Conservation (phyloP, 2,113 vertebrate species). For the Psittacula cyanocephala region DNA sequence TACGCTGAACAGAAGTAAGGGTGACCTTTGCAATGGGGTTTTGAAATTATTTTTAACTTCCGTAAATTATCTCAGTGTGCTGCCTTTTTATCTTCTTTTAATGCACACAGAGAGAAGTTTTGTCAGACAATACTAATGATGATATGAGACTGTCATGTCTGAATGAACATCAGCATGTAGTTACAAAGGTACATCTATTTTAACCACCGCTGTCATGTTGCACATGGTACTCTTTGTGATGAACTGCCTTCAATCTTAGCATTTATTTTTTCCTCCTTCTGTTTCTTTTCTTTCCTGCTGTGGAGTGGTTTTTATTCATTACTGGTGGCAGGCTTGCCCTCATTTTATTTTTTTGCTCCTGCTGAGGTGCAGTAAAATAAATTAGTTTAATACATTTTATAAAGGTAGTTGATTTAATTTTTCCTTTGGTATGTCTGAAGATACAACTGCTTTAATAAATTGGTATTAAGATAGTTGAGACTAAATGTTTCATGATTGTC, state of each 20-base stretch:
- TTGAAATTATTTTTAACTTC: neutral
- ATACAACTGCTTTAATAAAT: slow-evolving; percentile 61
- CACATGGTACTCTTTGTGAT: neutral
- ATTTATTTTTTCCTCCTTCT: neutral
- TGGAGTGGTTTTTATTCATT: slow-evolving; percentile 45
- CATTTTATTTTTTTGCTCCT: slow-evolving; percentile 57
- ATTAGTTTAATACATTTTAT: slow-evolving; percentile 69
- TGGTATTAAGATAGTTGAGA: slow-evolving; percentile 49
- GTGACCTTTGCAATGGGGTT: neutral
- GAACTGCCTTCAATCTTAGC: neutral
- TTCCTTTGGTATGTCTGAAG: slow-evolving; percentile 43
- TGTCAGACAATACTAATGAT: neutral
- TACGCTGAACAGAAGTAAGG: neutral
- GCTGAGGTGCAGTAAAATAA: slow-evolving; percentile 70
- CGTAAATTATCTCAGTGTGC: neutral
- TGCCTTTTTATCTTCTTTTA: neutral
- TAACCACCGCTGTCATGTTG: slow-evolving; percentile 18
- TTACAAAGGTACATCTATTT: slow-evolving; percentile 15
- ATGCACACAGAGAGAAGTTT: neutral
- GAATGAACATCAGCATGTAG: neutral
- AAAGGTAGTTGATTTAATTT: slow-evolving; percentile 67
- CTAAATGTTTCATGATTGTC: slow-evolving; percentile 45
- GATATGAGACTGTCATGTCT: neutral
- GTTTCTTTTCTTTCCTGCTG: slow-evolving; percentile 50
- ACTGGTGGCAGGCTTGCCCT: slow-evolving; percentile 23